Percentiles rank a stretch among this genome's conserved stretches.
These are phyloP conservation scores for Eristalis pertinax DNA, from an alignment of 2,888 invertebrate genomes.

Conservation along the genomic window DNA sequence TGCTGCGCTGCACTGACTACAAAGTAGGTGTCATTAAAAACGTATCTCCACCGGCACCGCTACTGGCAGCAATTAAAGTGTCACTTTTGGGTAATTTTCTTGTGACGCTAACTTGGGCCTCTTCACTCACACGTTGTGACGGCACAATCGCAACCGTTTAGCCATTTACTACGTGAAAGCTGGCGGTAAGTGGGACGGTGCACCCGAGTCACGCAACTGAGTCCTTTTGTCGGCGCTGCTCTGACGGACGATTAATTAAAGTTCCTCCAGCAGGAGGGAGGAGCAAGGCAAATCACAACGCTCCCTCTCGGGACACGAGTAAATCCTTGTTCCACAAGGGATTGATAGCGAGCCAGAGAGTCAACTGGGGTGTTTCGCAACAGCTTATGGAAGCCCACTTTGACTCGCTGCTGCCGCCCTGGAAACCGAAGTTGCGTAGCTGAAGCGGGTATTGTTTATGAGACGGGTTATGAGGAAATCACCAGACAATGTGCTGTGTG, in stretches of 20 bases:
- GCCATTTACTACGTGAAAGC: background rate
- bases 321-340: conserved; percentile 16
- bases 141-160: conserved; percentile 11
- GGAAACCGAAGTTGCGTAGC: conserved; percentile 22
- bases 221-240: conserved; percentile 11
- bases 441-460: conserved; percentile 7
- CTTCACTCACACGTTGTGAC: conserved; percentile 4
- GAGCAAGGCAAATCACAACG: background rate
- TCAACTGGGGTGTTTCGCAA: conserved; percentile 21
- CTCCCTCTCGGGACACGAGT: background rate
- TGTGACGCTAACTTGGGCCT: conserved; percentile 38
- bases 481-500: conserved; percentile 54
- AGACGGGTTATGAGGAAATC: conserved; percentile 43
- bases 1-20: background rate
- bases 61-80: conserved; percentile 49
- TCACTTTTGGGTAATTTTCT: conserved; percentile 48
- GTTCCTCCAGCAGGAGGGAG: background rate
- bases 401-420: background rate
- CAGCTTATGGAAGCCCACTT: background rate
- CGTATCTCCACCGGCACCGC: background rate
- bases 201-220: conserved; percentile 32
- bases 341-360: background rate
- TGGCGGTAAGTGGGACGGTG: conserved; percentile 5
- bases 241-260: background rate
- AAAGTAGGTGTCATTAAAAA: conserved; percentile 51